A percentile compares a stretch with the other conserved stretches of the same genome.
Evolutionary conservation across 2,113 vertebrate species (phyloP).

Genomic region (Taurulus bubalis): DNA sequence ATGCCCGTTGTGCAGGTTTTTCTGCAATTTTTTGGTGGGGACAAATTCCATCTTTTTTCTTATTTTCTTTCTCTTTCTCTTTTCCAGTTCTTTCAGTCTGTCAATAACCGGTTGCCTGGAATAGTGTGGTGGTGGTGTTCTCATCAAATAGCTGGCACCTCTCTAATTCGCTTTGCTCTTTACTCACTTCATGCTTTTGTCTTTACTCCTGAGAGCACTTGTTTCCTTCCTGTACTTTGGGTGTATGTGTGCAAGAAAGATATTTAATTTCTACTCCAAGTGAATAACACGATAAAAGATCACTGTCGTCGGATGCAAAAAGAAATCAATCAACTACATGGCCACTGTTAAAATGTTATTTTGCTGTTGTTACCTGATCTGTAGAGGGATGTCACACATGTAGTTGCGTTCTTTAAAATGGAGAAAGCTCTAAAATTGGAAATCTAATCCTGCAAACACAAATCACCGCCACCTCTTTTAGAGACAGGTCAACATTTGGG

Average conservation of each 20-base stretch:
- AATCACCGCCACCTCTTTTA: background rate
- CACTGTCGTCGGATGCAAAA: conserved; percentile 9
- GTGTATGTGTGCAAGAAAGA: conserved; percentile 18
- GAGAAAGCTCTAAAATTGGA: background rate
- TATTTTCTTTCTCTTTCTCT: conserved; percentile 6
- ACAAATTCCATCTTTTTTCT: conserved; percentile 42
- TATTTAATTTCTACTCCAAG: conserved; percentile 8
- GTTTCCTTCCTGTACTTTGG: conserved; percentile 21
- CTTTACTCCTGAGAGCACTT: conserved; percentile 45
- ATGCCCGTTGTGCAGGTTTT: conserved; percentile 45
- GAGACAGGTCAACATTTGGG: background rate
- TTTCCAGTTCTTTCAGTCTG: conserved; percentile 40
- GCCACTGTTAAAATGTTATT: conserved; percentile 13
- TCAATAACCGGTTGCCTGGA: conserved; percentile 34
- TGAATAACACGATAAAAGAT: conserved; percentile 16
- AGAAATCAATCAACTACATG: conserved; percentile 12
- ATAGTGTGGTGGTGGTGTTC: conserved; percentile 20
- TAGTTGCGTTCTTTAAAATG: conserved; percentile 8
- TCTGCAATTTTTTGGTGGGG: conserved; percentile 21
- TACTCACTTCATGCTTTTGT: conserved; percentile 29
- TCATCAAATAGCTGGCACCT: conserved; percentile 29
- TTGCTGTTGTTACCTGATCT: conserved; percentile 31
- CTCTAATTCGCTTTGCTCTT: conserved; percentile 18
- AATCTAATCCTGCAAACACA: conserved; percentile 1
- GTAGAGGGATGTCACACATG: background rate